Conservation (phyloP, 1,140 invertebrate species). For the Metopolophium dirhodum region DNA sequence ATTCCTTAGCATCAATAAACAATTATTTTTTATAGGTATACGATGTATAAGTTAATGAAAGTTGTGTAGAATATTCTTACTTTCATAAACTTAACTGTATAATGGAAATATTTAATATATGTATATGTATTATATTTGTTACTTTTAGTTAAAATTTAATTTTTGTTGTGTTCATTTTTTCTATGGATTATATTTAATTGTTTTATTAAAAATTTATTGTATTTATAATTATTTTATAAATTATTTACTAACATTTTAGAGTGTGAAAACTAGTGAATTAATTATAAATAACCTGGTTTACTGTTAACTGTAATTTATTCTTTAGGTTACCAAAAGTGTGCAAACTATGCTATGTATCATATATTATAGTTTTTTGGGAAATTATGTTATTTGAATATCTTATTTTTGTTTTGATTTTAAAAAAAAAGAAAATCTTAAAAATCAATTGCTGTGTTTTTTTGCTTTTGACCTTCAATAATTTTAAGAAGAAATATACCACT, state of each 20-base stretch:
- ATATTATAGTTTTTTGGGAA: conserved; percentile 5
- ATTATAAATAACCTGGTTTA: neutral
- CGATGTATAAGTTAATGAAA: neutral
- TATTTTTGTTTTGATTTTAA: conserved; percentile 16
- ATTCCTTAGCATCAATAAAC: neutral
- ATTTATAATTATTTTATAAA: neutral
- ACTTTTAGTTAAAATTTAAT: conserved; percentile 16
- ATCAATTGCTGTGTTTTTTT: neutral
- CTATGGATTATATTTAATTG: neutral
- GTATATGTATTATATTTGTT: neutral
- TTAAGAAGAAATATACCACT: neutral
- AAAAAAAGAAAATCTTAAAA: neutral
- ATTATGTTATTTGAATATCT: conserved; percentile 25
- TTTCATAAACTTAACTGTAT: neutral
- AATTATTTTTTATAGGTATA: conserved; percentile 11
- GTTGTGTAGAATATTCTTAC: neutral
- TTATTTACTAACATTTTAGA: neutral
- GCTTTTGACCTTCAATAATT: neutral
- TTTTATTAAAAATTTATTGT: conserved; percentile 1
- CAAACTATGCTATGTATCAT: conserved; percentile 18
- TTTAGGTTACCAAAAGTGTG: conserved; percentile 25
- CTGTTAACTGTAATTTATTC: neutral
- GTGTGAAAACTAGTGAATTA: conserved; percentile 41
- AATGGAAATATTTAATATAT: neutral
- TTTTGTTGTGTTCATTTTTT: conserved; percentile 48